These are phyloP conservation scores for Prionace glauca DNA, from an alignment of 2,797 vertebrate species.

Conservation along the genomic window DNA sequence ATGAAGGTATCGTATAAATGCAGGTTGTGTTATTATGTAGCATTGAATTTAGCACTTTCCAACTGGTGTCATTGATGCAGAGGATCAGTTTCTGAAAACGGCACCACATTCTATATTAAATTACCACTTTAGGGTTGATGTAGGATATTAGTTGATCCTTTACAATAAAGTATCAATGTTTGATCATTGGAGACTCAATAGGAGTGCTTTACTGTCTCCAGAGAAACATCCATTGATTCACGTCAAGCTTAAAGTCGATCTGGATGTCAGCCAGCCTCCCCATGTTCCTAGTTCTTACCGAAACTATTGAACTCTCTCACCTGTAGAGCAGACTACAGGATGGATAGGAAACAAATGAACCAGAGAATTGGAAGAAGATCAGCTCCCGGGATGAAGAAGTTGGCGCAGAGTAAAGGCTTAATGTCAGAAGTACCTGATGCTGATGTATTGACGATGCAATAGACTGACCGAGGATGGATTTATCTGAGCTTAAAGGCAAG, in stretches of 20 bases:
- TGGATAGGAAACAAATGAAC: background rate
- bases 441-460: no score
- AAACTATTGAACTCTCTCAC: background rate
- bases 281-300: background rate
- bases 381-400: background rate
- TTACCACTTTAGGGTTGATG: background rate
- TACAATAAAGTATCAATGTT: background rate
- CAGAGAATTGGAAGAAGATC: background rate
- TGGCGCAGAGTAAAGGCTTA: no score
- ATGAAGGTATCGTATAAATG: background rate
- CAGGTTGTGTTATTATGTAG: background rate
- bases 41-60: background rate
- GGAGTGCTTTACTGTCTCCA: background rate
- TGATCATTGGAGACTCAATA: background rate
- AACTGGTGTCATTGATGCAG: background rate
- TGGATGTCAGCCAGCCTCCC: background rate
- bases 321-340: background rate
- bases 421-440: no score
- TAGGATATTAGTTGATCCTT: background rate
- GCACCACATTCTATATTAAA: background rate
- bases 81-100: background rate
- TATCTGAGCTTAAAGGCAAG: no score
- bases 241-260: background rate
- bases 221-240: background rate
- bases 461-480: no score